Evolutionary conservation across 2,113 vertebrate species (phyloP), one percentile per base, ranked within the genome.

Genomic region (Entomyzon cyanotis): DNA sequence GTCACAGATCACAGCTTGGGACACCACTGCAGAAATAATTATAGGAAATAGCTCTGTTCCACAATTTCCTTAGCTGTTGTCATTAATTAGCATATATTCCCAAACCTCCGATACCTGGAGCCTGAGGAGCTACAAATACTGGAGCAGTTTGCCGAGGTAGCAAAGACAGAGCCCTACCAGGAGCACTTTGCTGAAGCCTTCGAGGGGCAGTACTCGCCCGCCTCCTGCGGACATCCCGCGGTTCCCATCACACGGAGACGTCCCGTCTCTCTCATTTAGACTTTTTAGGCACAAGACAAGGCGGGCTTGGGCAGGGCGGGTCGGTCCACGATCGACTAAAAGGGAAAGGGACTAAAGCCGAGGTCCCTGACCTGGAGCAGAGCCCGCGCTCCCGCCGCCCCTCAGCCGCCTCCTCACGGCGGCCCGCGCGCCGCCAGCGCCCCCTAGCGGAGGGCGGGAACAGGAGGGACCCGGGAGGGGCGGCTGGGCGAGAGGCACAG

Each of bases 311-410:
- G 12, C 79, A 1, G 9, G n/a, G 20, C 0, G 24, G 22, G 5
- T 4, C 1, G 37, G 27, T 21, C 31, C 19, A 11, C 3, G 1
- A 2, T 31, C 39, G 39, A 39, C 39, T 39, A 12, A 39, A 39
- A 22, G 47, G 6, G 24, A 27, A 24, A 47, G 3, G 19, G 5
- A 16, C 42, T 7, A 5, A 47, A 24, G 3, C 5, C 10, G 10
- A n/a, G 6, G 2, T 7, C 2, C 1, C 5, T 0, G 8, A 15
- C 28, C 50, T 2, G 0, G 2, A 0, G 30, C 42, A 15, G 14
- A 1, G 3, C 1, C 33, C 1, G 3, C 14, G 18, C 31, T 13
- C 25, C 42, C 39, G 2, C 53, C 50, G 21, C 58, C 30, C 50
- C 69, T 53, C 95, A 84, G 69, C 91, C 60, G 49, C 77, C 80